Conservation (phyloP, 1,140 invertebrate species). For the Agrilus planipennis region DNA sequence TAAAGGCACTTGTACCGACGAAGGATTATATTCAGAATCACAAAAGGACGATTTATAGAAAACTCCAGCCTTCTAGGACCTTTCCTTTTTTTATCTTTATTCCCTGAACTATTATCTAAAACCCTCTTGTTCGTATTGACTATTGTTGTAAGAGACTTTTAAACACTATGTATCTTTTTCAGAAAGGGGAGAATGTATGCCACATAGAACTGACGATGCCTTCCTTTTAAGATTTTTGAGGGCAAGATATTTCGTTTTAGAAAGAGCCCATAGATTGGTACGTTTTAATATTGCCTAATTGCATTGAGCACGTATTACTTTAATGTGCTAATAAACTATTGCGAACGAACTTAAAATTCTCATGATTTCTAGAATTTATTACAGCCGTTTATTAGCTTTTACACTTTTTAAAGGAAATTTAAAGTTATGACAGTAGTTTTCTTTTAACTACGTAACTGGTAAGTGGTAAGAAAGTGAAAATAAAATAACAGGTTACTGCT, state of each 20-base stretch:
- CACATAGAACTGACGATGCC: conserved; percentile 66
- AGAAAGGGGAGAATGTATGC: conserved; percentile 61
- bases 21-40: background rate
- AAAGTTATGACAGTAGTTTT: too few species aligned
- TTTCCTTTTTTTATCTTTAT: background rate
- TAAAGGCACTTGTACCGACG: too few species aligned
- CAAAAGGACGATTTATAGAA: background rate
- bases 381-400: too few species aligned
- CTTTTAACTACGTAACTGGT: too few species aligned
- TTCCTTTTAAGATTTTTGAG: conserved; percentile 74
- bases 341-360: background rate
- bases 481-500: too few species aligned
- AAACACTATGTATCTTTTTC: conserved; percentile 24
- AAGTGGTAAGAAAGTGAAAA: too few species aligned
- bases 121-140: too few species aligned
- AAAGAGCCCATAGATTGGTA: conserved; percentile 70
- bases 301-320: background rate
- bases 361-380: background rate
- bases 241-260: conserved; percentile 67
- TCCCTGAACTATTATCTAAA: too few species aligned
- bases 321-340: background rate
- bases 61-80: background rate
- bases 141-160: too few species aligned
- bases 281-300: conserved; percentile 26
- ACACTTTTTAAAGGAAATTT: too few species aligned